These are phyloP conservation scores for Leptestheria dahalacensis DNA, from an alignment of 1,140 invertebrate species.

Conservation along the genomic window DNA sequence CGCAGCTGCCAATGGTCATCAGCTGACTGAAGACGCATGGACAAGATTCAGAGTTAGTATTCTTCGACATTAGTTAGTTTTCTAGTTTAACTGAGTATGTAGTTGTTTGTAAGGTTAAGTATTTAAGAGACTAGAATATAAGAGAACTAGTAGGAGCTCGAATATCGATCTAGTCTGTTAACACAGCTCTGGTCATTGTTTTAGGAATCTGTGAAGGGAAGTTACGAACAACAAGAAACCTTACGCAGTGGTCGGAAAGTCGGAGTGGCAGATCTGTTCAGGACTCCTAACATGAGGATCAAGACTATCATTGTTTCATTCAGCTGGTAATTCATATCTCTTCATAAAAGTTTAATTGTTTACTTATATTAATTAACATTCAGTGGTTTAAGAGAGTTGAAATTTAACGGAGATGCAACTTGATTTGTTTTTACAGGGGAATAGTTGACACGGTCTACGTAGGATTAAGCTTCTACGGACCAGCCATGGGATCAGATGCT, in stretches of 20 bases:
- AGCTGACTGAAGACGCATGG: constrained; percentile 16
- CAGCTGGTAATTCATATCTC: constrained; percentile 24
- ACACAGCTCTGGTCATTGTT: too few relatives aligned
- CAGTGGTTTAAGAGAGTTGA: background rate
- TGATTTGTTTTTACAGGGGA: constrained; percentile 20
- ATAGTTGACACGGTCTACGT: constrained; percentile 17
- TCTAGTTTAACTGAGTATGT: too few relatives aligned
- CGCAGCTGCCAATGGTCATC: constrained; percentile 22
- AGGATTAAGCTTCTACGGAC: constrained; percentile 17
- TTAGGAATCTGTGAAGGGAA: background rate
- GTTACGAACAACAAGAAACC: background rate
- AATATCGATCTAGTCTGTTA: too few relatives aligned
- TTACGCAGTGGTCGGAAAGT: background rate
- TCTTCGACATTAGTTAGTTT: too few relatives aligned
- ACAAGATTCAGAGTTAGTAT: constrained; percentile 12
- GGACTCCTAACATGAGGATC: constrained; percentile 23
- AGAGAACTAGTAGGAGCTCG: too few relatives aligned
- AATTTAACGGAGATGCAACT: too few relatives aligned
- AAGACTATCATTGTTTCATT: constrained; percentile 24
- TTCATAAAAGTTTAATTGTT: background rate
- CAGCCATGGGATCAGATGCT: constrained; percentile 11
- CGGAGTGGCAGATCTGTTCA: constrained; percentile 20
- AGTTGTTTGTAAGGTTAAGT: too few relatives aligned
- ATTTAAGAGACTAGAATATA: too few relatives aligned
- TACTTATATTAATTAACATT: background rate